Percentiles rank a stretch among this genome's conserved stretches.
phyloP scores from a whole-genome alignment of 1,140 invertebrate species.

The Vollenhovia emeryi region DNA sequence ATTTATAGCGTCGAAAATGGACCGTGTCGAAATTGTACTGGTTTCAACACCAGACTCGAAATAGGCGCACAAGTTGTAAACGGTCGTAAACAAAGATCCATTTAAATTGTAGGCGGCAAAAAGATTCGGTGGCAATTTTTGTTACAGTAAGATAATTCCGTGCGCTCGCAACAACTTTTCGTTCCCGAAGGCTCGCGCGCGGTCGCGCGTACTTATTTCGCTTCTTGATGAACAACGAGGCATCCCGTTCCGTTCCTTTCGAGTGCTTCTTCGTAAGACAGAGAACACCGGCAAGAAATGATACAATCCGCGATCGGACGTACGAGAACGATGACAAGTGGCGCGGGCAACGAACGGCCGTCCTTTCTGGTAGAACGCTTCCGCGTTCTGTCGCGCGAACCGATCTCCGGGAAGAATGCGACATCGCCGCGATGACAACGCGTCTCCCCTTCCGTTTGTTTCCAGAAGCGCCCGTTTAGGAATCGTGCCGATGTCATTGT shows the following conservation, averaged over 20 bases:
- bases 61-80: not conserved
- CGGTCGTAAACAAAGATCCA: not conserved
- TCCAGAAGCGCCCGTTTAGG: slow-evolving; percentile 41
- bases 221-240: not conserved
- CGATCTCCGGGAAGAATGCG: slow-evolving; percentile 67
- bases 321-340: slow-evolving; percentile 48
- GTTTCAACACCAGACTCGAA: slow-evolving; percentile 12
- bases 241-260: not conserved
- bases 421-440: slow-evolving; percentile 61
- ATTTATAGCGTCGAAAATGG: not conserved
- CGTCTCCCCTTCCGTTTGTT: slow-evolving; percentile 33
- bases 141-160: not conserved
- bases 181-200: not conserved
- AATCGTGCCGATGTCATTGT: slow-evolving; percentile 59
- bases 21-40: not conserved
- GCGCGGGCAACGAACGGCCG: slow-evolving; percentile 13
- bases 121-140: not conserved
- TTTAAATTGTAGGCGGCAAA: not conserved
- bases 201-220: not conserved
- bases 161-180: not conserved
- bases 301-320: slow-evolving; percentile 42
- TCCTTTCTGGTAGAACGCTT: slow-evolving; percentile 64
- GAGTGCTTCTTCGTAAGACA: slow-evolving; percentile 13
- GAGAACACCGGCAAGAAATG: slow-evolving; percentile 9
- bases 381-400: slow-evolving; percentile 79